Evolutionary conservation across 2,888 invertebrate genomes (phyloP).

Genomic region (Leucoptera coffeella): DNA sequence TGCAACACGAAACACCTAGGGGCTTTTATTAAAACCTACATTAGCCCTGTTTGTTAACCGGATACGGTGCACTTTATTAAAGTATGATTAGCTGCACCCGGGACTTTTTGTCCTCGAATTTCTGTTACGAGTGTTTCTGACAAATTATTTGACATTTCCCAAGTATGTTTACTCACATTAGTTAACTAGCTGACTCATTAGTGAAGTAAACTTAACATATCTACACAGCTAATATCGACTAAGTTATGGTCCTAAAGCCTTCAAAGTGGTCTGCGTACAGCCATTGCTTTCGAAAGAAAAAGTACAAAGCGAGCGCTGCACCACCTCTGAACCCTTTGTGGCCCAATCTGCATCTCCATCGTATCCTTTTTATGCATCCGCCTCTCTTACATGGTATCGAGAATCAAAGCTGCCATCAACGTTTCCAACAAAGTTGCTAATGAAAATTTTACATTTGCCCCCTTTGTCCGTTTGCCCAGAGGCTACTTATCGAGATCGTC

Average conservation of each 20-base stretch:
- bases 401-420: conserved; percentile 45
- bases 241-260: no score
- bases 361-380: conserved; percentile 40
- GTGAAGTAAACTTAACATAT: no score
- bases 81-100: neutral
- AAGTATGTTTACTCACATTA: no score
- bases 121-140: no score
- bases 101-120: neutral
- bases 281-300: conserved; percentile 49
- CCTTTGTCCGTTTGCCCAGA: conserved; percentile 23
- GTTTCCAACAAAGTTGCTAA: conserved; percentile 40
- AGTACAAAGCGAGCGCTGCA: conserved; percentile 42
- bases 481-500: conserved; percentile 32
- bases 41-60: conserved; percentile 13
- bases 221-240: no score
- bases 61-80: no score
- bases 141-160: no score
- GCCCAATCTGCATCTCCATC: conserved; percentile 47
- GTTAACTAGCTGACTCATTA: no score
- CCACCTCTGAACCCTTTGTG: conserved; percentile 51
- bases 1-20: conserved; percentile 49
- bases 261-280: conserved; percentile 51
- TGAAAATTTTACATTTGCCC: conserved; percentile 46
- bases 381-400: conserved; percentile 46
- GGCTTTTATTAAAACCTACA: conserved; percentile 40